Evolutionary conservation across 2,797 vertebrate species (phyloP).

Genomic region (Clarias fuscus): DNA sequence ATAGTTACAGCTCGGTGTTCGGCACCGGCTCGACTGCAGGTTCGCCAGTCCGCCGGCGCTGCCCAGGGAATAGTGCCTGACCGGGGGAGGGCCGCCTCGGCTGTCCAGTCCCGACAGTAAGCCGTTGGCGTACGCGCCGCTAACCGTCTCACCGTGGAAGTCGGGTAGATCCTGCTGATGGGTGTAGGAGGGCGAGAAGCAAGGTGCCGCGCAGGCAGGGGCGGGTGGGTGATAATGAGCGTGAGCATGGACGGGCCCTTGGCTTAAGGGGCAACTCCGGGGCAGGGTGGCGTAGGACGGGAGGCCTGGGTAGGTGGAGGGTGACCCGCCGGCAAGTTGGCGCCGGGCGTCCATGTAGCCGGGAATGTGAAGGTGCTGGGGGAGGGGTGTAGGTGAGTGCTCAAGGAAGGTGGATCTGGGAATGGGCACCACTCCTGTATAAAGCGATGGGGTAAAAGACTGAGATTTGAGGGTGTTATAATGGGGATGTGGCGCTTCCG

Average conservation of each 20-base stretch:
- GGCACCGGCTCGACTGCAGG: constrained; percentile 87
- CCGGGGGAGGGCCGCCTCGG: constrained; percentile 65
- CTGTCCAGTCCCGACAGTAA: constrained; percentile 72
- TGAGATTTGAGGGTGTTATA: constrained; percentile 67
- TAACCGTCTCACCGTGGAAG: constrained; percentile 63
- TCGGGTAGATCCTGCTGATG: constrained; percentile 69
- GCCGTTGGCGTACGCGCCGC: constrained; percentile 72
- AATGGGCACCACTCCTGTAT: constrained; percentile 83
- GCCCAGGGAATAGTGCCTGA: constrained; percentile 71
- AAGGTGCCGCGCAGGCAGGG: constrained; percentile 66
- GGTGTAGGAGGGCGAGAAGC: constrained; percentile 66
- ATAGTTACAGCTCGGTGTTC: constrained; percentile 89
- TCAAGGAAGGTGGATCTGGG: constrained; percentile 79
- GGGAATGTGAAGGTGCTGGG: constrained; percentile 70
- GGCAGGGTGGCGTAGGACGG: constrained; percentile 81
- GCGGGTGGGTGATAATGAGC: constrained; percentile 69
- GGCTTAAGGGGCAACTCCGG: constrained; percentile 73
- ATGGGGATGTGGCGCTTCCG: constrained; percentile 55
- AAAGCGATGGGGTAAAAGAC: constrained; percentile 74
- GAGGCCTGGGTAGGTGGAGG: constrained; percentile 69
- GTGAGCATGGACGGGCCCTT: constrained; percentile 62
- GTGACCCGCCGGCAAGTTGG: constrained; percentile 74
- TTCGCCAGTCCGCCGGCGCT: constrained; percentile 64
- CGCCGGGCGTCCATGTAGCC: constrained; percentile 72
- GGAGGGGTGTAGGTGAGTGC: constrained; percentile 60